Evolutionary conservation across 2,797 vertebrate genomes (phyloP).

Genomic region (Xiphophorus birchmanni): DNA sequence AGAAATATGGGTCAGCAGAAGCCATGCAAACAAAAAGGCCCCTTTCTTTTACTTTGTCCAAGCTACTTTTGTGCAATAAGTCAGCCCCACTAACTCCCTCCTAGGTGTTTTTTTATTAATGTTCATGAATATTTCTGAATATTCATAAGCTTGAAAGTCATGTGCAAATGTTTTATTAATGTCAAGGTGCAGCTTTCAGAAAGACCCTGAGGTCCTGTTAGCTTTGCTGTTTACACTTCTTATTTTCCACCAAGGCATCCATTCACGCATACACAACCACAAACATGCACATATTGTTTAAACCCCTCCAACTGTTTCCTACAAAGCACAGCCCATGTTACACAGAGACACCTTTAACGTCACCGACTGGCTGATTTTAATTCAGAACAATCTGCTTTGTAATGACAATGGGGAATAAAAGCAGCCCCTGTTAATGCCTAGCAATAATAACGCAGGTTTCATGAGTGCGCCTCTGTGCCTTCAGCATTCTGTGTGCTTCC

Average conservation of each 20-base stretch:
- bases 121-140: constrained; percentile 6
- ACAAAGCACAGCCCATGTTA: not conserved
- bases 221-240: constrained; percentile 9
- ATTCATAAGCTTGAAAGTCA: constrained; percentile 22
- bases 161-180: constrained; percentile 8
- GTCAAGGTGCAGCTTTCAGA: constrained; percentile 20
- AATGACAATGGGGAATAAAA: constrained; percentile 44
- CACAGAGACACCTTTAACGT: constrained; percentile 14
- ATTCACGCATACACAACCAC: not conserved
- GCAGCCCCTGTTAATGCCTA: constrained; percentile 29
- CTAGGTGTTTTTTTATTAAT: constrained; percentile 12
- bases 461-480: constrained; percentile 14
- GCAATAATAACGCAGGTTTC: constrained; percentile 25
- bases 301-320: not conserved
- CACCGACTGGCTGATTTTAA: constrained; percentile 36
- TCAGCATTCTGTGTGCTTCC: constrained; percentile 25
- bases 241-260: constrained; percentile 1
- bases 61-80: constrained; percentile 1
- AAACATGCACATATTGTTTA: not conserved
- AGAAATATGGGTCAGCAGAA: not conserved
- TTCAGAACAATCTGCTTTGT: constrained; percentile 38
- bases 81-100: not conserved
- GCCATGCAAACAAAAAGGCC: not conserved
- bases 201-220: constrained; percentile 3
- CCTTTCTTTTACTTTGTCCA: not conserved